These are phyloP conservation scores for Musca vetustissima DNA, from an alignment of 1,140 invertebrate species.

Conservation along the genomic window DNA sequence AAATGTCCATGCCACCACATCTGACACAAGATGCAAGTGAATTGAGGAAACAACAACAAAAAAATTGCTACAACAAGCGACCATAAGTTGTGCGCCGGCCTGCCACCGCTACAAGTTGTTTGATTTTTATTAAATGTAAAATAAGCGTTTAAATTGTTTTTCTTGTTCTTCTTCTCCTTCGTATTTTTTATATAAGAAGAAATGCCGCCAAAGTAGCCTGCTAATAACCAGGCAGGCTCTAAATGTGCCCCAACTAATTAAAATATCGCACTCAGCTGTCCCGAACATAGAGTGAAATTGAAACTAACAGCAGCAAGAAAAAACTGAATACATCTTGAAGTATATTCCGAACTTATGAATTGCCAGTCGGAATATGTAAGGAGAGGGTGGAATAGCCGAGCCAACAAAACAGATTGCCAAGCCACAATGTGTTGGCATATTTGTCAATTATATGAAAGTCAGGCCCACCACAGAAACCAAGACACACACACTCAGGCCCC, in stretches of 20 bases:
- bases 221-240: neutral
- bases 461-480: constrained; percentile 10
- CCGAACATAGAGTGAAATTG: neutral
- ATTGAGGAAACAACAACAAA: no score
- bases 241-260: constrained; percentile 50
- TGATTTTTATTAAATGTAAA: neutral
- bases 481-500: no score
- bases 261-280: constrained; percentile 45
- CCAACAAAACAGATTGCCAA: neutral
- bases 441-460: constrained; percentile 19
- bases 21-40: no score
- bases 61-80: no score
- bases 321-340: neutral
- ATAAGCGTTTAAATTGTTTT: neutral
- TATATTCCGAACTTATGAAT: neutral
- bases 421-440: constrained; percentile 10
- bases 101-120: neutral
- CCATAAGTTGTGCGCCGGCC: no score
- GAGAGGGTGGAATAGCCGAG: no score
- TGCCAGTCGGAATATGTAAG: neutral
- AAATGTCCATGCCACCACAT: neutral
- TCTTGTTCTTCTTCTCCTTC: neutral
- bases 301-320: neutral
- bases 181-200: neutral
- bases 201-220: neutral